These are phyloP conservation scores for Falcaria lacertinaria DNA, from an alignment of 2,888 invertebrate species.

Conservation along the genomic window DNA sequence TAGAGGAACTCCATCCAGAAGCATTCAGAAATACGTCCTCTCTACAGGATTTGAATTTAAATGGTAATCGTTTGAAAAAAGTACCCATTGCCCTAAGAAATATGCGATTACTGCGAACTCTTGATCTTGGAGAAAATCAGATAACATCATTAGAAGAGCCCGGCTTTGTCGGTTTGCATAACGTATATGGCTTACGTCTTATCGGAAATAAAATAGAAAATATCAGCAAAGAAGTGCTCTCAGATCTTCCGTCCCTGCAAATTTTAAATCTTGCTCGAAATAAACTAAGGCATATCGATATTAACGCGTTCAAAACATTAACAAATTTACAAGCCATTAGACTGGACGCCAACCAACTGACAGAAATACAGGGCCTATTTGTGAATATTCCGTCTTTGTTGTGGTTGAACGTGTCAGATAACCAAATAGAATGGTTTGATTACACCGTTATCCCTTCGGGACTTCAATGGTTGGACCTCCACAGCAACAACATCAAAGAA, in stretches of 20 bases:
- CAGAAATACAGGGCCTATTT: slow-evolving; percentile 90
- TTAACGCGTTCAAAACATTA: slow-evolving; percentile 89
- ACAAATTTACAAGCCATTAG: slow-evolving; percentile 91
- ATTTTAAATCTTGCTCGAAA: slow-evolving; percentile 94
- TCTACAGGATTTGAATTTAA: slow-evolving; percentile 93
- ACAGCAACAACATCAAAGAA: slow-evolving; percentile 90
- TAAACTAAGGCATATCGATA: slow-evolving; percentile 87
- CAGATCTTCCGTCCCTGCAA: slow-evolving; percentile 89
- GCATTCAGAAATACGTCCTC: slow-evolving; percentile 95
- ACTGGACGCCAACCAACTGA: slow-evolving; percentile 90
- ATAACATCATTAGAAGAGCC: slow-evolving; percentile 89
- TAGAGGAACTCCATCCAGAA: slow-evolving; percentile 91
- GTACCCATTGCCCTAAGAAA: slow-evolving; percentile 91
- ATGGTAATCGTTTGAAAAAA: slow-evolving; percentile 89
- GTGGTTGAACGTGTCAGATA: slow-evolving; percentile 95
- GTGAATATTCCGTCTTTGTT: slow-evolving; percentile 89
- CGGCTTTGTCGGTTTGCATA: slow-evolving; percentile 90
- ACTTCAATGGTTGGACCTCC: slow-evolving; percentile 93
- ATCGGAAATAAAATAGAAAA: slow-evolving; percentile 93
- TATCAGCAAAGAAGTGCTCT: slow-evolving; percentile 88
- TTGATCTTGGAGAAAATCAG: slow-evolving; percentile 95
- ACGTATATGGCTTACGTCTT: slow-evolving; percentile 91
- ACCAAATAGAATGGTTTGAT: slow-evolving; percentile 93
- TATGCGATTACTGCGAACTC: slow-evolving; percentile 90
- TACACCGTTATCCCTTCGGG: slow-evolving; percentile 90